A percentile compares a stretch with the other conserved stretches of the same genome.
phyloP scores from a whole-genome alignment of 2,888 invertebrate genomes.

The Tigriopus californicus region DNA sequence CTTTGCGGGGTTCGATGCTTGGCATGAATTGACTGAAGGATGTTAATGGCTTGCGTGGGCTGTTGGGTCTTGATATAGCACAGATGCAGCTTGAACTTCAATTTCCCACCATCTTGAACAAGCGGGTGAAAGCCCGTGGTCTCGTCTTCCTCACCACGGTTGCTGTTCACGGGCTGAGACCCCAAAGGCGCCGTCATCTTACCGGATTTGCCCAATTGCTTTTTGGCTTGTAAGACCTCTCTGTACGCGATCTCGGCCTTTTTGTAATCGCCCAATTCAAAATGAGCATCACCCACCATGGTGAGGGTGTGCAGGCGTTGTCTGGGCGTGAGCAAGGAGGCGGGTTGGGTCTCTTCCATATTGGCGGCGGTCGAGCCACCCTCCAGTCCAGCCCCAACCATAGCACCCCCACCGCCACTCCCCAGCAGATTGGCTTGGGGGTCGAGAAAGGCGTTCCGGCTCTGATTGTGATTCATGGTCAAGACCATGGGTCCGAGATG shows the following conservation, averaged over 20 bases:
- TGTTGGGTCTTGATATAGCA: slow-evolving; percentile 4
- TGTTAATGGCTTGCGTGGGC: slow-evolving; percentile 29
- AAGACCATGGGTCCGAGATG: no score
- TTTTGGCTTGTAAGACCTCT: background rate
- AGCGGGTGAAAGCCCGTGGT: background rate
- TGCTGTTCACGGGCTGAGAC: background rate
- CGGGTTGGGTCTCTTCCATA: background rate
- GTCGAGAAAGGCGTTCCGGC: no score
- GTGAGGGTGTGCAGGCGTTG: background rate
- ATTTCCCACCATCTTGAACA: background rate
- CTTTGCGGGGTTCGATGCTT: slow-evolving; percentile 49
- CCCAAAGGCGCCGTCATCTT: background rate
- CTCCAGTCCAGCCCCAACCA: no score
- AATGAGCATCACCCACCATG: slow-evolving; percentile 8
- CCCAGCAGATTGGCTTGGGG: no score
- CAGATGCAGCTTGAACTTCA: slow-evolving; percentile 16
- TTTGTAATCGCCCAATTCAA: background rate
- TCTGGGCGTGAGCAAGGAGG: background rate
- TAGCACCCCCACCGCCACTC: no score
- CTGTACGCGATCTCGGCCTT: background rate
- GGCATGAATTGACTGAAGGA: slow-evolving; percentile 37
- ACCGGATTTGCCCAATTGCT: background rate
- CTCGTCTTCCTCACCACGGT: background rate
- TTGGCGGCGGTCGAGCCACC: no score
- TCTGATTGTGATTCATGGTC: no score